Evolutionary conservation across 2,888 invertebrate species (phyloP), one percentile per base, ranked within the genome.

Genomic region (Pyrocoelia pectoralis): DNA sequence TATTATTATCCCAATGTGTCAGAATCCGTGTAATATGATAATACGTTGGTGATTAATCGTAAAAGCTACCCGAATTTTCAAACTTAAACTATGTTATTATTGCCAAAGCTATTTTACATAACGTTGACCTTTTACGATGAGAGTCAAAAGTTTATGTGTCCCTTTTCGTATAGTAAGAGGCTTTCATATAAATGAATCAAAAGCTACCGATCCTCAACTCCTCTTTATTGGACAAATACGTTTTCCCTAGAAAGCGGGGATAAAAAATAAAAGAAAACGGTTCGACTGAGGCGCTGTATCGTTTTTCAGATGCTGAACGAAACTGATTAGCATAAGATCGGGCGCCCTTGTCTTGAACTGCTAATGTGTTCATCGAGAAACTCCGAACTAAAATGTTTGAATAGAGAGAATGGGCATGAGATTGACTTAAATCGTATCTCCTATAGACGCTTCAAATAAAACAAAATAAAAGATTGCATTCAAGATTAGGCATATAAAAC

Each of bases 11-110:
- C 62, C 64, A 52, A 67, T 72, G 76, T 76, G 76, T 75, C 76
- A 75, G 70, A 67, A 71, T 70, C 72, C 73, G 69, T 72, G 74
- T 78, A 76, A 77, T 78, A 78, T 78, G 76, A 76, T 76, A 78
- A 78, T 77, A 76, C 73, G 73, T 61, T 69, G 65, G 71, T 75
- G 76, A 77, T 78, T 77, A 78, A 77, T 78, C 68, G 76, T 72
- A 61, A 59, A 70, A 71, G 72, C 71, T 71, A 73, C 70, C 73
- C 68, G 71, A 74, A 71, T 72, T 71, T 71, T 71, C 76, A 74
- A 78, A 78, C 78, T 78, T 77, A 72, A 74, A 73, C 76, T 77
- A 77, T 78, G 76, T 77, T 78, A 77, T 73, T 74, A 72, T 72
- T 74, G 76, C 73, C 75, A 69, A 65, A 70, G 68, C 70, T 70